Conservation (phyloP, 2,113 vertebrate genomes). For the Mus pahari region DNA sequence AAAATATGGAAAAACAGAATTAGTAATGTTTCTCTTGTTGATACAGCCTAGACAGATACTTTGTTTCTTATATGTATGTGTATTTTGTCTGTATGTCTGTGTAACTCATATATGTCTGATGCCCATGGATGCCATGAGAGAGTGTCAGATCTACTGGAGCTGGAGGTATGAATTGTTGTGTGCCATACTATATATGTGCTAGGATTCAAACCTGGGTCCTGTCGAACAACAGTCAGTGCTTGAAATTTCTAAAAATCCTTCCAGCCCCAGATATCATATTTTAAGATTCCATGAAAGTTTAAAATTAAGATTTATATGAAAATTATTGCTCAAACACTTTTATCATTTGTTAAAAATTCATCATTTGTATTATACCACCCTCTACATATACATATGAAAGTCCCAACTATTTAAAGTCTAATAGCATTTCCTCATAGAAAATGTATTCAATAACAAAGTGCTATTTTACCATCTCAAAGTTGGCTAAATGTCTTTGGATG, state of each 20-base stretch:
- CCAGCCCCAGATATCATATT: background rate
- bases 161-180: background rate
- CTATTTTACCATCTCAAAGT: background rate
- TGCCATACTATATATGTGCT: background rate
- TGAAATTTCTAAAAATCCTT: background rate
- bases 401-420: background rate
- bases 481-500: constrained; percentile 57
- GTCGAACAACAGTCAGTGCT: background rate
- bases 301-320: background rate
- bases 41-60: background rate
- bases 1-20: constrained; percentile 7
- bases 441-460: background rate
- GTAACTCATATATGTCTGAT: background rate
- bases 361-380: background rate
- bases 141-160: background rate
- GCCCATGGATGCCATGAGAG: background rate
- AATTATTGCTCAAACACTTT: background rate
- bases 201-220: background rate
- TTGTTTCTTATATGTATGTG: background rate
- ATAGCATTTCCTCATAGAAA: background rate
- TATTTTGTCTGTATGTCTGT: background rate
- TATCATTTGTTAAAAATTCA: background rate
- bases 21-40: background rate
- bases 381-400: background rate
- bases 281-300: background rate